phyloP scores from a whole-genome alignment of 2,797 vertebrate genomes.

The Octomys mimax region DNA sequence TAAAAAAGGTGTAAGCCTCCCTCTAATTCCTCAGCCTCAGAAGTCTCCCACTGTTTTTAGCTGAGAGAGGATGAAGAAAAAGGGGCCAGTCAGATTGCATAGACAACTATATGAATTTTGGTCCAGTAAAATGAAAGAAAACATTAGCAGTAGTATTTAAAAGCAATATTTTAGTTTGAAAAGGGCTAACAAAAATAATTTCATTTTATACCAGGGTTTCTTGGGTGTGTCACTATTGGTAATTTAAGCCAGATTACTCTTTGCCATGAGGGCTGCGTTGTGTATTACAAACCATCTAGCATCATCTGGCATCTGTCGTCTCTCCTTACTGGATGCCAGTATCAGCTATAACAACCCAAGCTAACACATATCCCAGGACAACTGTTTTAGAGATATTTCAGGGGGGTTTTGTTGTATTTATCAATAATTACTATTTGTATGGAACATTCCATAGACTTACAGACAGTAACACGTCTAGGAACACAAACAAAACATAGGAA shows the following conservation, averaged over 20 bases:
- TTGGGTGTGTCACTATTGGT: not conserved
- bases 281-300: not conserved
- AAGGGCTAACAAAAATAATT: not conserved
- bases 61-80: not conserved
- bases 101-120: not conserved
- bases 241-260: not conserved
- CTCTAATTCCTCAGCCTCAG: not conserved
- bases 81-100: not conserved
- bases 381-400: not conserved
- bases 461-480: not conserved
- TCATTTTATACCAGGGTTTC: not conserved
- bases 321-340: not conserved
- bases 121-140: not conserved
- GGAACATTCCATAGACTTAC: not conserved
- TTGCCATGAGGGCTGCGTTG: not conserved
- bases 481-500: conserved; percentile 14
- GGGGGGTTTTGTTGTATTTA: not conserved
- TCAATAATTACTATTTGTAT: not conserved
- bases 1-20: not conserved
- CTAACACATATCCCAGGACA: not conserved
- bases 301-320: not conserved
- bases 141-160: not conserved
- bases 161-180: not conserved
- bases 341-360: not conserved
- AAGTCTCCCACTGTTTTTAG: not conserved